Conservation (phyloP, 2,888 invertebrate genomes). For the Onchidella celtica region DNA sequence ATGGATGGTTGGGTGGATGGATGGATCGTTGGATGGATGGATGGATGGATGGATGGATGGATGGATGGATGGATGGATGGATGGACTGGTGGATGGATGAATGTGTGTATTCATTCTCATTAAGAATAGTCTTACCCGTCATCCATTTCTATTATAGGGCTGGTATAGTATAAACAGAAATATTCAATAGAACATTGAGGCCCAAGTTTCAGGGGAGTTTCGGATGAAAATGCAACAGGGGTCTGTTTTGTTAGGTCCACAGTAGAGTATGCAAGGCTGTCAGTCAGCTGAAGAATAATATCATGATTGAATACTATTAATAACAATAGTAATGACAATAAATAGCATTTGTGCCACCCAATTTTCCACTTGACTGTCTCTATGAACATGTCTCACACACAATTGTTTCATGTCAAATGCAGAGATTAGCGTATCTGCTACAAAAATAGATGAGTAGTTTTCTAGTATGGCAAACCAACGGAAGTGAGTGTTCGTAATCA, state of each 20-base stretch:
- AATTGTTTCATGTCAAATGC: too few relatives aligned
- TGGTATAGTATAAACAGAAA: slow-evolving; percentile 20
- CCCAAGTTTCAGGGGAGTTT: not conserved
- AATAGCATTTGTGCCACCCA: not conserved
- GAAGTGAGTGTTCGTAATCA: too few relatives aligned
- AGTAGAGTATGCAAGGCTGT: not conserved
- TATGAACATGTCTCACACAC: slow-evolving; percentile 12
- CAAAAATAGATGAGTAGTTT: too few relatives aligned
- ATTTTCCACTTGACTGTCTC: not conserved
- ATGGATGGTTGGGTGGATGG: too few relatives aligned
- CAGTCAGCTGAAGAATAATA: not conserved
- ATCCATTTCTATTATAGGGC: not conserved
- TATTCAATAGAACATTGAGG: not conserved
- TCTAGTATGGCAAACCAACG: too few relatives aligned
- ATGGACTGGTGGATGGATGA: too few relatives aligned
- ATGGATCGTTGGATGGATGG: too few relatives aligned
- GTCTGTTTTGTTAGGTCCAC: not conserved
- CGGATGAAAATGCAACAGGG: not conserved
- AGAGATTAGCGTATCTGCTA: too few relatives aligned
- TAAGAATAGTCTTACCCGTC: not conserved
- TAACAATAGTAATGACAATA: not conserved
- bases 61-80: too few relatives aligned
- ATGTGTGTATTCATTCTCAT: not conserved
- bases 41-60: too few relatives aligned
- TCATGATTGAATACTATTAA: not conserved